These are phyloP conservation scores for Dreissena polymorpha DNA, from an alignment of 1,140 invertebrate species.

Conservation along the genomic window DNA sequence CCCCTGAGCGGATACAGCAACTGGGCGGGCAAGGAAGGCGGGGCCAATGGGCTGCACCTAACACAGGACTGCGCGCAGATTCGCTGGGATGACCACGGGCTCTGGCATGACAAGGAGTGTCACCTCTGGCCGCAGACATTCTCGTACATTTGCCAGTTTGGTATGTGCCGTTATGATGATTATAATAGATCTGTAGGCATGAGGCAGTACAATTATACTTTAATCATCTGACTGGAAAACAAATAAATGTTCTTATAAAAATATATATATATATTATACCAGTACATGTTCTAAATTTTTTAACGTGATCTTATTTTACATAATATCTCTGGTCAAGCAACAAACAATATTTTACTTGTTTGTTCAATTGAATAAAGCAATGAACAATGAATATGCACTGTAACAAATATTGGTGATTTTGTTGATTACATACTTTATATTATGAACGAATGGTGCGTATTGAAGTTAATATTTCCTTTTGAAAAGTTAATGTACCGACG, in stretches of 20 bases:
- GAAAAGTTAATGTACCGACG: background rate
- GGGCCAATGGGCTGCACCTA: constrained; percentile 34
- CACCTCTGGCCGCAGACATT: constrained; percentile 37
- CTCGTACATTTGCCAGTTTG: constrained; percentile 43
- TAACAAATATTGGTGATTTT: background rate
- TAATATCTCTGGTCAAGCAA: background rate
- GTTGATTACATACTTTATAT: background rate
- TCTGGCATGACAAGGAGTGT: constrained; percentile 36
- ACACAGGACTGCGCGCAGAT: constrained; percentile 48
- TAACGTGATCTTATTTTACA: constrained; percentile 5
- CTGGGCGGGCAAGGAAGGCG: constrained; percentile 39
- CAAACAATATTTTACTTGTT: background rate
- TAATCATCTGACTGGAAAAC: background rate
- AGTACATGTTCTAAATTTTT: background rate
- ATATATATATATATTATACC: background rate
- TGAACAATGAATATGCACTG: background rate
- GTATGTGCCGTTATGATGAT: background rate
- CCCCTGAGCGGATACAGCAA: constrained; percentile 28
- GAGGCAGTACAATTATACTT: too few relatives aligned
- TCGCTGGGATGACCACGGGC: constrained; percentile 28
- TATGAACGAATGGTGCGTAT: background rate
- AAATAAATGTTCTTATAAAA: background rate
- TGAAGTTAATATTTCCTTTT: background rate
- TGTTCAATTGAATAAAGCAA: too few relatives aligned
- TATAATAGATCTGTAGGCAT: background rate